Percentiles rank a stretch among this genome's conserved stretches.
Evolutionary conservation across 2,113 vertebrate species (phyloP).

Genomic region (Ramphastos sulfuratus): DNA sequence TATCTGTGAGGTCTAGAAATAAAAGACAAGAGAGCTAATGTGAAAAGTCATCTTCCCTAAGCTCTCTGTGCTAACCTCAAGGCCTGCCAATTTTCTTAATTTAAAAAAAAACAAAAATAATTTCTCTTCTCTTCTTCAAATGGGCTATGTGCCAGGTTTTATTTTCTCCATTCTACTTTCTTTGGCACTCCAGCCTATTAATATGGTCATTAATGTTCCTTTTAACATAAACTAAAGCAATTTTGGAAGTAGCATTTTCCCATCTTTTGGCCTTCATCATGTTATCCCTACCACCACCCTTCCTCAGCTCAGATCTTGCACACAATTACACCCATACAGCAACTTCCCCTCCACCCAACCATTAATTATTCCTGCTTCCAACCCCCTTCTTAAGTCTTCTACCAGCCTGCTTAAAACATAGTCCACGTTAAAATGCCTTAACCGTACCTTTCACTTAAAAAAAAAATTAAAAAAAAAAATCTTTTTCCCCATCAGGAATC

Average conservation of each 20-base stretch:
- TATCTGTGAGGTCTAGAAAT: neutral
- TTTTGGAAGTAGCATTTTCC: slow-evolving; percentile 32
- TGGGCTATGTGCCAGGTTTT: neutral
- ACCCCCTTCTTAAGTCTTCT: neutral
- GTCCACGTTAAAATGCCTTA: neutral
- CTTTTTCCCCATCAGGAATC: too few species aligned
- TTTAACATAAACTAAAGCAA: neutral
- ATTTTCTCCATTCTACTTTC: neutral
- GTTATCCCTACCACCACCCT: neutral
- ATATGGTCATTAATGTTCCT: slow-evolving; percentile 16
- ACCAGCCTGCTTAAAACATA: neutral
- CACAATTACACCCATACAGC: neutral
- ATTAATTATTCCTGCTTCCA: neutral
- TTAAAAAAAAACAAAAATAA: neutral
- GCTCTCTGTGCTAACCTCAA: neutral
- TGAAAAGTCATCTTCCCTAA: neutral
- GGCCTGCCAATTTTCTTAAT: neutral
- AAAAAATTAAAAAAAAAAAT: too few species aligned
- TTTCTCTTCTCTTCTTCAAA: slow-evolving; percentile 20
- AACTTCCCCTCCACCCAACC: slow-evolving; percentile 34
- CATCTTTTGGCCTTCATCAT: neutral
- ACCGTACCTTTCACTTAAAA: neutral
- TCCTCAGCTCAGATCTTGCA: neutral
- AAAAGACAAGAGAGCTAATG: neutral
- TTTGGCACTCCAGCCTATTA: neutral